Evolutionary conservation across 2,113 vertebrate genomes (phyloP).

Genomic region (Phylloscopus whistleri): DNA sequence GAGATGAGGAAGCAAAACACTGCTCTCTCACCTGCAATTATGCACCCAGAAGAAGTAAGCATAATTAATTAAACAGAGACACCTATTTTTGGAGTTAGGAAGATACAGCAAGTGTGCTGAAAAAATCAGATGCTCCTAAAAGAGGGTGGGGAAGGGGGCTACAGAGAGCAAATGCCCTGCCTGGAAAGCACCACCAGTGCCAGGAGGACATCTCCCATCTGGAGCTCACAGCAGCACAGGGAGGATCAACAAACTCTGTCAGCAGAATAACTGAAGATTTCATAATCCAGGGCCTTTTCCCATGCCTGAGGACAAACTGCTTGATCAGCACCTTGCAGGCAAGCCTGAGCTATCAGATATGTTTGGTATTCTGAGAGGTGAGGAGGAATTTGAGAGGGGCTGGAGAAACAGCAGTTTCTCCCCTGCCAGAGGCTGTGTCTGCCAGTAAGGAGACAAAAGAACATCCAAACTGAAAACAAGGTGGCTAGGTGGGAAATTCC

Average conservation of each 20-base stretch:
- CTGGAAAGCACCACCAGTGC: neutral
- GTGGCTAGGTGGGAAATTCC: neutral
- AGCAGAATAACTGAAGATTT: neutral
- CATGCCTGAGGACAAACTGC: neutral
- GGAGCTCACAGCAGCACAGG: neutral
- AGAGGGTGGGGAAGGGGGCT: neutral
- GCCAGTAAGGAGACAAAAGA: neutral
- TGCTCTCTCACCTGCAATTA: constrained; percentile 21
- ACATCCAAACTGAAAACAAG: neutral
- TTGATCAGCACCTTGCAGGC: neutral
- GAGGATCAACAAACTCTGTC: neutral
- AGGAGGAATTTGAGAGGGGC: neutral
- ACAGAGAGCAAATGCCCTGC: neutral
- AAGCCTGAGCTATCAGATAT: neutral
- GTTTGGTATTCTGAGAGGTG: neutral
- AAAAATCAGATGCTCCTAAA: neutral
- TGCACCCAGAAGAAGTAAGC: constrained; percentile 17
- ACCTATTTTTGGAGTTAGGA: constrained; percentile 43
- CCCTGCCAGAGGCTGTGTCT: neutral
- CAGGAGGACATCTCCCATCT: neutral
- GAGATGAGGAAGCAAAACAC: neutral
- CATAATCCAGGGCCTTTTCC: neutral
- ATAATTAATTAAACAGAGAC: constrained; percentile 59
- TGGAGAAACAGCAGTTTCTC: neutral
- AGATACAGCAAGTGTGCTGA: constrained; percentile 19